Percentiles rank a stretch among this genome's conserved stretches.
Conservation (phyloP, 1,140 invertebrate genomes). For the Limonius californicus region DNA sequence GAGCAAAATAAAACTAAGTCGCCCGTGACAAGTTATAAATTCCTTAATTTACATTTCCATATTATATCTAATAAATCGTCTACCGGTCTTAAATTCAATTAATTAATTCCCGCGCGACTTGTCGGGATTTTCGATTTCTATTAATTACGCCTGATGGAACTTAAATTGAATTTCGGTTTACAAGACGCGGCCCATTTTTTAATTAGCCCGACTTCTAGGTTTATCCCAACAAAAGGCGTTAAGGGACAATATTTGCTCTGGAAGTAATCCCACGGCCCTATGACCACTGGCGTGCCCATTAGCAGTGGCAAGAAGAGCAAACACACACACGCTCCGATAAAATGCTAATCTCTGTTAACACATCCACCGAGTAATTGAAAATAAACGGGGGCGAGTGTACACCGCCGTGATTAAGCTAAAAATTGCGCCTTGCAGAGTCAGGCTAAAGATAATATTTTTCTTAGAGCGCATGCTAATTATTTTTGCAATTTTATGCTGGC, state of each 20-base stretch:
- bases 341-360: slow-evolving; percentile 29
- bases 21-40: not conserved
- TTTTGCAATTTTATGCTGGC: no score
- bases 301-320: slow-evolving; percentile 19
- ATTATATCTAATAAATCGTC: not conserved
- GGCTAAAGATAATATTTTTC: slow-evolving; percentile 8
- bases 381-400: slow-evolving; percentile 17
- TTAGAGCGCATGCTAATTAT: not conserved
- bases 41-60: not conserved
- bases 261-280: slow-evolving; percentile 7
- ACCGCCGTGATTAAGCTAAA: not conserved
- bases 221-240: no score
- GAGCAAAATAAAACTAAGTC: not conserved
- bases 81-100: not conserved
- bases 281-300: slow-evolving; percentile 16
- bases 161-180: not conserved
- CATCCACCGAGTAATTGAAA: slow-evolving; percentile 26
- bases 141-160: not conserved
- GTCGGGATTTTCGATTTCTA: not conserved
- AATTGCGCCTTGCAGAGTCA: not conserved
- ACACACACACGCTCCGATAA: slow-evolving; percentile 25
- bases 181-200: no score
- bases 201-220: no score
- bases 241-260: not conserved
- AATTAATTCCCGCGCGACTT: not conserved